Base-by-base conservation (phyloP, 2,113 vertebrate species). In the Saccopteryx bilineata region DNA sequence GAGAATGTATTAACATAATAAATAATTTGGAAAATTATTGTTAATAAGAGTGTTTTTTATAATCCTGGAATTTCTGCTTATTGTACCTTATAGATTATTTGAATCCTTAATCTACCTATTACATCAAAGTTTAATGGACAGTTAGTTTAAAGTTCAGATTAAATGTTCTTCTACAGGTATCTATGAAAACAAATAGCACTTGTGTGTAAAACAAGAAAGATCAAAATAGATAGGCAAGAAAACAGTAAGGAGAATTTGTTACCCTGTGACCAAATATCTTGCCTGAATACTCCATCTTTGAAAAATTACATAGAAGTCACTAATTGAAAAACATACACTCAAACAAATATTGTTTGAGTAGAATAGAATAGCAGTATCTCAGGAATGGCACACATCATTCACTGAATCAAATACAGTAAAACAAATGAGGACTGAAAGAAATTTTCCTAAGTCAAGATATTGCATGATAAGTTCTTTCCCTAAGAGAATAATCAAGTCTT, bases 71-170 rank as follows among this genome's bases (percentile, higher is more conserved):
- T 79, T 52, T 48, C 58, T 92, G 9, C 5, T 52, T 68, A 9
- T 17, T 60, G 8, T 76, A 21, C 2, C 31, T 23, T 50, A n/a
- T 10, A 66, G 39, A 50, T 2, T 48, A 66, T 65, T 66, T 83
- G 31, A 90, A 69, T 90, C 39, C 75, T 11, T 58, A 31, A 69
- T 33, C 26, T 46, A 24, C 1, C 23, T 1, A n/a, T 91, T 46
- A 68, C 6, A 68, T 87, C 24, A 95, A 94, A 56, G 46, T 12
- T 63, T 90, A 92, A 31, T 24, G n/a, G 18, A 60, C 4, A 84
- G 74, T 87, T 92, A 84, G 74, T 87, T 92, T 13, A 92, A 92
- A 87, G 18, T 79, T 83, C 3, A 91, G 5, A 58, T 75, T 83
- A 90, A 94, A 24, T 58, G 5, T 71, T 7, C 26, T 76, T 85